Percentiles rank a stretch among this genome's conserved stretches.
Conservation (phyloP, 2,113 vertebrate genomes). For the Blennius ocellaris region DNA sequence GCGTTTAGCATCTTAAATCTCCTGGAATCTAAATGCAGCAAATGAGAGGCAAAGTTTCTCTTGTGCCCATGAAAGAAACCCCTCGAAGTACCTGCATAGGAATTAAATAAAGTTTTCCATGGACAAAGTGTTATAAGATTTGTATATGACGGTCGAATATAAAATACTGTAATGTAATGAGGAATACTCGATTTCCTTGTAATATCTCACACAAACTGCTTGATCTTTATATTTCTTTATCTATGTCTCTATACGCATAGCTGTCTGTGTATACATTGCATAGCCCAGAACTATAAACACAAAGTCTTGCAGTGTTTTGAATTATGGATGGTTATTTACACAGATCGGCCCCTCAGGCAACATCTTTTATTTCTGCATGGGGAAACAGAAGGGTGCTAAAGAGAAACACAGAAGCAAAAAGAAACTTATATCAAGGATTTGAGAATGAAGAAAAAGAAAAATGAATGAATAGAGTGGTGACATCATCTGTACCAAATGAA, state of each 20-base stretch:
- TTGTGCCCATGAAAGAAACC: not conserved
- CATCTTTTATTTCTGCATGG: constrained; percentile 46
- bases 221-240: not conserved
- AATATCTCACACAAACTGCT: constrained; percentile 7
- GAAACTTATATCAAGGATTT: constrained; percentile 1
- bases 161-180: not conserved
- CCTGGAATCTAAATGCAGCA: constrained; percentile 3
- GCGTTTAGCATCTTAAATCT: constrained; percentile 15
- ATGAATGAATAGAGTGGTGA: constrained; percentile 12
- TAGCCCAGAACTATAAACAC: constrained; percentile 38
- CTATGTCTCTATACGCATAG: constrained; percentile 18
- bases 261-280: constrained; percentile 45
- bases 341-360: constrained; percentile 39
- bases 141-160: not conserved
- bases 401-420: constrained; percentile 22
- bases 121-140: not conserved
- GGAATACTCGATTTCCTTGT: not conserved
- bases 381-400: constrained; percentile 27
- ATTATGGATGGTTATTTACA: constrained; percentile 73
- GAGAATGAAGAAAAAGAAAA: constrained; percentile 17
- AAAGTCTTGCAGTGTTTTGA: constrained; percentile 46
- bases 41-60: not conserved
- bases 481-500: constrained; percentile 10
- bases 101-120: not conserved
- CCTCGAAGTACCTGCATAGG: not conserved